Evolutionary conservation across 2,113 vertebrate genomes (phyloP), one percentile per base, ranked within the genome.

Genomic region (Clarias batrachus): DNA sequence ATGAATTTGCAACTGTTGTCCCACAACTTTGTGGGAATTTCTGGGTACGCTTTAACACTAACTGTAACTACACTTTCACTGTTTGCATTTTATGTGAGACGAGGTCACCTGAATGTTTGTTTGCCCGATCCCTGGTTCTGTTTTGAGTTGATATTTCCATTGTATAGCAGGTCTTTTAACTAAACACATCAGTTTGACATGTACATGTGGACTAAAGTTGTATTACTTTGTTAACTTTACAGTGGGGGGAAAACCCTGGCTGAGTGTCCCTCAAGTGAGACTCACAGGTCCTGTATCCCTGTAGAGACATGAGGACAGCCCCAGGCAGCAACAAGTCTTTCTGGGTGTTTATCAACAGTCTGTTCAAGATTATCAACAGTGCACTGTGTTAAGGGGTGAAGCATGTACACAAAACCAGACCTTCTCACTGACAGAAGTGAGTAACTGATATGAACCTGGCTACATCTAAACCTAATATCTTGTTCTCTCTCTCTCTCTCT

Each of bases 201-300:
- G 73, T 93, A 91, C 90, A 94, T 94, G 91, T 94, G 93, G 70
- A 74, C 57, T 82, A 52, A 70, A 93, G 91, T 95, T 94, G 94
- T 94, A 95, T 91, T 94, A 94, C 93, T 95, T 95, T 86, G 94
- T 93, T 94, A 95, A 93, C 73, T 93, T 93, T 91, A 95, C 94
- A 93, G 94, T 91, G 33, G 92, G 93, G 90, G 10, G 10, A 93
- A 92, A 93, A 93, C 94, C 90, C 94, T 93, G 92, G 91, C 89
- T 89, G 94, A 89, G 92, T 94, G 93, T 89, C 92, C 93, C 90
- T 93, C 92, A 83, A 93, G 92, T 92, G 93, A 92, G 89, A 92
- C 91, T 88, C 93, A 93, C 91, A 94, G 88, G 90, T 84, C 65
- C 41, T 78, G 88, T 84, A 87, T 93, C 76, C 25, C 37, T 84